phyloP scores from a whole-genome alignment of 2,797 vertebrate genomes.

The Linurgus olivaceus region DNA sequence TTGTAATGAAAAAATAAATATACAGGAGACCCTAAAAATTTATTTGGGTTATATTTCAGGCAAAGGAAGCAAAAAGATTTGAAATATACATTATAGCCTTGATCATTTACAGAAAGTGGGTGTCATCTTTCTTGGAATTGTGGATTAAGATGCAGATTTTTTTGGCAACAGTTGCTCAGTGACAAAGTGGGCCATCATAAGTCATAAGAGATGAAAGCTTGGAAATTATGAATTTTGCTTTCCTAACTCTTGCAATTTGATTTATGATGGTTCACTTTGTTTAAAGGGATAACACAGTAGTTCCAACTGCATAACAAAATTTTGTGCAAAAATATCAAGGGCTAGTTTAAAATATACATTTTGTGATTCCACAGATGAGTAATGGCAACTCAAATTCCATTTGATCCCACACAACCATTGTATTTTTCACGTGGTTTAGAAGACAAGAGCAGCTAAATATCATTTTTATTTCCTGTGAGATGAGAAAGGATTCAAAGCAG shows the following conservation, averaged over 20 bases:
- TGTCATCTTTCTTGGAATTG: constrained; percentile 52
- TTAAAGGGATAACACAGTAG: background rate
- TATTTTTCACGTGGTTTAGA: background rate
- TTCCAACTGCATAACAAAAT: background rate
- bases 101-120: constrained; percentile 21
- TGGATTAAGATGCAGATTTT: constrained; percentile 26
- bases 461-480: background rate
- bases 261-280: background rate
- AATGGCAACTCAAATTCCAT: background rate
- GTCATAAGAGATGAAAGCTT: background rate
- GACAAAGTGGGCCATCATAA: background rate
- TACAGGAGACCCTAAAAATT: background rate
- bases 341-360: background rate
- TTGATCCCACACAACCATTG: background rate
- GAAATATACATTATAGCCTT: background rate
- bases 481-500: background rate
- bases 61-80: background rate
- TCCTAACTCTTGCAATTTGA: background rate
- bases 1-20: background rate
- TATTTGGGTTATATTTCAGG: background rate
- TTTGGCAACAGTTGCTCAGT: constrained; percentile 21
- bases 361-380: background rate
- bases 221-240: background rate
- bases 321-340: background rate
- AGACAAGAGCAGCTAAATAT: background rate